Conservation (phyloP, 1,140 invertebrate genomes). For the Antheraea mylitta region DNA sequence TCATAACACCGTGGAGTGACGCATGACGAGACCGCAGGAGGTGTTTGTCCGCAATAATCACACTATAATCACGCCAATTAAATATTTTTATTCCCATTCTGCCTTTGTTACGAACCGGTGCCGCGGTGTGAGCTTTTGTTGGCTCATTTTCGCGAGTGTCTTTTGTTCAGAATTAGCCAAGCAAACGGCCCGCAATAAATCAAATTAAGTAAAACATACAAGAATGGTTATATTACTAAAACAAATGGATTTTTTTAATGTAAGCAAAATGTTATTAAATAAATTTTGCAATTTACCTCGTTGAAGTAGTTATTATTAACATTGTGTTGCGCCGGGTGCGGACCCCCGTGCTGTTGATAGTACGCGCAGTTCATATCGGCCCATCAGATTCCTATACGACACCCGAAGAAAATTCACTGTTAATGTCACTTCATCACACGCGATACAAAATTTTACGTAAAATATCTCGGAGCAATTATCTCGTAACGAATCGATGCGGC, state of each 20-base stretch:
- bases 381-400: slow-evolving; percentile 49
- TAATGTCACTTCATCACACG: slow-evolving; percentile 7
- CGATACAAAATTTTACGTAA: not conserved
- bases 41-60: slow-evolving; percentile 65
- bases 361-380: slow-evolving; percentile 72
- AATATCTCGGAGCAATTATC: slow-evolving; percentile 56
- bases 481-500: slow-evolving; percentile 71
- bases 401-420: slow-evolving; percentile 40
- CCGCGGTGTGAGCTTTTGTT: slow-evolving; percentile 39
- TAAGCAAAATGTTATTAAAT: not conserved
- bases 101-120: slow-evolving; percentile 39
- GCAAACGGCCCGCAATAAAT: slow-evolving; percentile 7
- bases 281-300: slow-evolving; percentile 49
- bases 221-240: not conserved
- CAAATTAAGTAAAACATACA: not conserved
- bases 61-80: slow-evolving; percentile 70
- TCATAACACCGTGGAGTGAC: slow-evolving; percentile 24
- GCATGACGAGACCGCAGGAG: slow-evolving; percentile 53
- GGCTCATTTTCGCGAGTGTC: slow-evolving; percentile 48
- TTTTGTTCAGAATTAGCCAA: slow-evolving; percentile 40
- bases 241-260: too few species aligned
- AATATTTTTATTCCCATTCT: slow-evolving; percentile 73
- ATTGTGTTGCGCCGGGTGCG: slow-evolving; percentile 63
- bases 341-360: slow-evolving; percentile 65
- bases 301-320: slow-evolving; percentile 70